A percentile compares a stretch with the other conserved stretches of the same genome.
Conservation (phyloP, 2,888 invertebrate genomes). For the Nephrotoma flavescens region DNA sequence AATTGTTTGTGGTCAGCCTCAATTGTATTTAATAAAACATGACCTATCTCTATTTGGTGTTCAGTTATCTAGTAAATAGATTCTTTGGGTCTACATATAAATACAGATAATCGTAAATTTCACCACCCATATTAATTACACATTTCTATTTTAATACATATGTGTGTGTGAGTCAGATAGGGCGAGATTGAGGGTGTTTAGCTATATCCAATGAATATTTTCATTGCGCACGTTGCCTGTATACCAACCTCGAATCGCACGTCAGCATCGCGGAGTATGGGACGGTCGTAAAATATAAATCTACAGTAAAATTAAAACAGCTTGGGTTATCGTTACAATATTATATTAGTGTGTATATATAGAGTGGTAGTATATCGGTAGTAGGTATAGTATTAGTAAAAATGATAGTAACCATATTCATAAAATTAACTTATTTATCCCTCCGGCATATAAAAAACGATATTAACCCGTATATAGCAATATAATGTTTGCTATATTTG, state of each 20-base stretch:
- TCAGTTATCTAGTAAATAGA: neutral
- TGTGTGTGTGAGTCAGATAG: too few relatives aligned
- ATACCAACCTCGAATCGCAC: too few relatives aligned
- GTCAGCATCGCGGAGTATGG: neutral
- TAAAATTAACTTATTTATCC: neutral
- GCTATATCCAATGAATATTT: too few relatives aligned
- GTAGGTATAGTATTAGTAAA: neutral
- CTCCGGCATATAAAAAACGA: neutral
- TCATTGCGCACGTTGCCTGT: too few relatives aligned
- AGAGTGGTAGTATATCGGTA: neutral
- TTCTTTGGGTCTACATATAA: neutral
- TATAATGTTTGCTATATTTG: too few relatives aligned
- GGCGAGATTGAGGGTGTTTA: too few relatives aligned
- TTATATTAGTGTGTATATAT: neutral
- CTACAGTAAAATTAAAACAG: neutral
- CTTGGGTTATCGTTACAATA: neutral
- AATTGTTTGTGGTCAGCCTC: too few relatives aligned
- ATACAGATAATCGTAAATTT: neutral
- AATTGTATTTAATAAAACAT: too few relatives aligned
- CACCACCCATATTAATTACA: neutral
- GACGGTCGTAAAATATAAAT: neutral
- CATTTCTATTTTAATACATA: too few relatives aligned
- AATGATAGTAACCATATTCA: neutral
- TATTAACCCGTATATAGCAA: neutral
- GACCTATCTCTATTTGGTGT: too few relatives aligned